Evolutionary conservation across 2,888 invertebrate species (phyloP), one percentile per base, ranked within the genome.

Genomic region (Peribatodes rhomboidaria): DNA sequence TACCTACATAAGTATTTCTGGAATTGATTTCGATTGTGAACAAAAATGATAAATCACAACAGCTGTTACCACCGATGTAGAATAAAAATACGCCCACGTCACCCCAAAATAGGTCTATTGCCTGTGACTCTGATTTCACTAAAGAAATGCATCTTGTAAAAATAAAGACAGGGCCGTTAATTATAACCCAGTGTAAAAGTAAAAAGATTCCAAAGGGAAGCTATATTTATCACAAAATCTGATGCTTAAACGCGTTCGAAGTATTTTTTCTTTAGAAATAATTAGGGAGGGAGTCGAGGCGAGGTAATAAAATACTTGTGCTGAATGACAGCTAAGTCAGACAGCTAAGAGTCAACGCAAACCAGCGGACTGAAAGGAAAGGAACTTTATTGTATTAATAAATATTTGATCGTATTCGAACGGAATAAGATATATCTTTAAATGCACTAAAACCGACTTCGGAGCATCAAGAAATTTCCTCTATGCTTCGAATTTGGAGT

Each of bases 151-250:
- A 78, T 75, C 76, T 77, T 75, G 67, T 72, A 79, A 74, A 74
- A 74, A 79, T 77, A 77, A 78, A 78, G 77, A 85, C 81, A 78
- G 73, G 73, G 63, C 81, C 77, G 85, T 83, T 86, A 87, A 87
- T 86, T 87, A 86, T 85, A 85, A 77, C 79, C 76, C 74, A 61
- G 74, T 66, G 75, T 68, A 67, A 66, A 68, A 70, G 60, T 75
- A 79, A 82, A 86, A 83, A 82, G 78, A 76, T 70, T 75, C 69
- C 67, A 74, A 79, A 84, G 86, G 88, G 86, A 81, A 77, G 80
- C 87, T 92, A 92, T 88, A 88, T 90, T 88, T 92, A 91, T 83
- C 82, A 78, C 85, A 85, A 87, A 91, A 90, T 88, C 87, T 86
- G 90, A 91, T 79, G 87, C 89, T 84, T 82, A 80, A 84, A 81